A percentile compares a stretch with the other conserved stretches of the same genome.
phyloP scores from a whole-genome alignment of 2,888 invertebrate species.

The Xylota segnis region DNA sequence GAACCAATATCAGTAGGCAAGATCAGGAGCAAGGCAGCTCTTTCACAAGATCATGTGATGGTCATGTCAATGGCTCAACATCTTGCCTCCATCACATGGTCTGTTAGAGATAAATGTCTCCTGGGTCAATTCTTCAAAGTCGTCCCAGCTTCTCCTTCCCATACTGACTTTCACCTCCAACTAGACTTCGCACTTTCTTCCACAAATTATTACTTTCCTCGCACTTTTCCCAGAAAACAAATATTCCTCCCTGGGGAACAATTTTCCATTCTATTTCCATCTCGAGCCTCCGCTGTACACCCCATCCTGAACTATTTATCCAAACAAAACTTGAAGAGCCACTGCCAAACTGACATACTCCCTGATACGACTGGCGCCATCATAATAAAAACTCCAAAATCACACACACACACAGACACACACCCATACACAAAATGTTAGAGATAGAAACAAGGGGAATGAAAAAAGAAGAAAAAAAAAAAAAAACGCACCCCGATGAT shows the following conservation, averaged over 20 bases:
- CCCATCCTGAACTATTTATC: conserved; percentile 27
- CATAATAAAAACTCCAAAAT: conserved; percentile 60
- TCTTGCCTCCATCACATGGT: no score
- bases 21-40: no score
- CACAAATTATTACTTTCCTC: conserved; percentile 1
- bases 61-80: no score
- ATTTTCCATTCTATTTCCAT: conserved; percentile 58
- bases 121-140: no score
- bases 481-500: conserved; percentile 41
- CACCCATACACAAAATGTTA: background rate
- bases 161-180: background rate
- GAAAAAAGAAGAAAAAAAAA: background rate
- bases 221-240: background rate
- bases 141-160: no score
- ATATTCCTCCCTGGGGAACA: conserved; percentile 59
- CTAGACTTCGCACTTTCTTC: background rate
- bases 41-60: no score
- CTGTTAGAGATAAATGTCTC: no score
- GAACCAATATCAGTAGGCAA: no score
- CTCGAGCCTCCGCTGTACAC: background rate
- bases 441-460: conserved; percentile 8
- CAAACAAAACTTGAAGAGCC: conserved; percentile 40
- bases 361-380: conserved; percentile 67
- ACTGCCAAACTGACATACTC: conserved; percentile 63
- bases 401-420: background rate